A percentile compares a stretch with the other conserved stretches of the same genome.
These are phyloP conservation scores for Geodia barretti DNA, from an alignment of 37 sponge, comb jelly and placozoan species.

Conservation along the genomic window DNA sequence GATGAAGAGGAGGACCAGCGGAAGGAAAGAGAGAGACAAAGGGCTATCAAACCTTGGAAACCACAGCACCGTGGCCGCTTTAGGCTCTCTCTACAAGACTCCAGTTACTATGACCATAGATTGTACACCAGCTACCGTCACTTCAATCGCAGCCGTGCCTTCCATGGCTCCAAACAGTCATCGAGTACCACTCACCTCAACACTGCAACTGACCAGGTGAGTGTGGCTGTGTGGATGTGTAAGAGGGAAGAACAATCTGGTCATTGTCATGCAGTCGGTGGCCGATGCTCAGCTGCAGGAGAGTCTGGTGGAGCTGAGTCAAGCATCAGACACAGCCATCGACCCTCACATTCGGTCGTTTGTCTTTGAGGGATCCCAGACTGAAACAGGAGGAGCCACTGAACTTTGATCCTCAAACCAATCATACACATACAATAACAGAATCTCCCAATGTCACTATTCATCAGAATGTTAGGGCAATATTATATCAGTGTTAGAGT, in stretches of 20 bases:
- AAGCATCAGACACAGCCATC: constrained; percentile 9
- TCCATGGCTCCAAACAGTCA: neutral
- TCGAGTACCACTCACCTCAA: neutral
- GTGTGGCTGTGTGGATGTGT: neutral
- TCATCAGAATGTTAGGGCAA: too few species aligned
- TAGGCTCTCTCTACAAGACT: constrained; percentile 13
- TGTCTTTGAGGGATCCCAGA: constrained; percentile 39
- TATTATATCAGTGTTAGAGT: too few species aligned
- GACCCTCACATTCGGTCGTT: constrained; percentile 47
- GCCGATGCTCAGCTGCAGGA: constrained; percentile 35
- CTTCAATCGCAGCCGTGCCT: neutral
- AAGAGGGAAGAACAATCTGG: neutral
- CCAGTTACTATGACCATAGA: constrained; percentile 13
- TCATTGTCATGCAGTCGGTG: neutral
- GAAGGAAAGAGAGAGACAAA: neutral
- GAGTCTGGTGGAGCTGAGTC: constrained; percentile 41
- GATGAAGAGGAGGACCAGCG: neutral
- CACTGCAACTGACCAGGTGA: neutral
- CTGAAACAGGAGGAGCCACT: constrained; percentile 24
- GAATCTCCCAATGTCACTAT: too few species aligned
- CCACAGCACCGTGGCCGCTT: constrained; percentile 17
- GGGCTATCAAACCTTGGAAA: neutral
- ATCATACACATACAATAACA: too few species aligned
- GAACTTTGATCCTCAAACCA: too few species aligned
- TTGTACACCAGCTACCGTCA: neutral